phyloP scores from a whole-genome alignment of 2,113 vertebrate species.

The mouse (Mus musculus) region DNA sequence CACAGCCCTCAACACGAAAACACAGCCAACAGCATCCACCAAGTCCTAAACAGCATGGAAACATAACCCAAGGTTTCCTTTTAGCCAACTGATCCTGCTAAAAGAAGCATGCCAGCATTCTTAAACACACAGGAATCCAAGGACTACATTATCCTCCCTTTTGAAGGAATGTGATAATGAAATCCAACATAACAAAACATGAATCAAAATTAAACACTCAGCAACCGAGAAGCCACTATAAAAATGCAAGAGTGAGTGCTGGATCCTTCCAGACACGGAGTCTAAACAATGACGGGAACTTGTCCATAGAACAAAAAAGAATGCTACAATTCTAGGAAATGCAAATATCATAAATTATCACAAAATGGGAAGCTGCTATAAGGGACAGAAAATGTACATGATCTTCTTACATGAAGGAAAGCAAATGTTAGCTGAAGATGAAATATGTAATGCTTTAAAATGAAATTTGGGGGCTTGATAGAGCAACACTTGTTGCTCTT shows the following conservation, averaged over 20 bases:
- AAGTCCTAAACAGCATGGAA: background rate
- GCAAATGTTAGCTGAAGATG: background rate
- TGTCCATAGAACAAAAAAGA: background rate
- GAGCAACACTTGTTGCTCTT: background rate
- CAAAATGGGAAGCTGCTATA: background rate
- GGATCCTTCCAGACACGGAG: background rate
- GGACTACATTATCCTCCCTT: background rate
- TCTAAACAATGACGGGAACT: background rate
- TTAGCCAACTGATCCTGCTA: background rate
- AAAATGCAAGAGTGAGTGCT: background rate
- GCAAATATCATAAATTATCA: slow-evolving; percentile 36
- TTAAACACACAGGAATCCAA: background rate
- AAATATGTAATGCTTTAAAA: background rate
- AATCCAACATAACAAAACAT: background rate
- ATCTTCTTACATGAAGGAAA: background rate
- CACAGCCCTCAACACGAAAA: no score
- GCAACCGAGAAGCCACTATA: background rate
- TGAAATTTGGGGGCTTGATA: background rate
- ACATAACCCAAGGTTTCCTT: background rate
- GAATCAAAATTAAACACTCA: slow-evolving; percentile 27
- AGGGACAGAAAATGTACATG: background rate
- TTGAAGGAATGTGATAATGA: background rate
- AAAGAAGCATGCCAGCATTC: background rate
- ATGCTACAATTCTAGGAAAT: background rate
- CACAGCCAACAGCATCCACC: background rate